Percentiles rank a stretch among this genome's conserved stretches.
Evolutionary conservation across 2,113 vertebrate genomes (phyloP).

Genomic region (Chaetodon auriga): DNA sequence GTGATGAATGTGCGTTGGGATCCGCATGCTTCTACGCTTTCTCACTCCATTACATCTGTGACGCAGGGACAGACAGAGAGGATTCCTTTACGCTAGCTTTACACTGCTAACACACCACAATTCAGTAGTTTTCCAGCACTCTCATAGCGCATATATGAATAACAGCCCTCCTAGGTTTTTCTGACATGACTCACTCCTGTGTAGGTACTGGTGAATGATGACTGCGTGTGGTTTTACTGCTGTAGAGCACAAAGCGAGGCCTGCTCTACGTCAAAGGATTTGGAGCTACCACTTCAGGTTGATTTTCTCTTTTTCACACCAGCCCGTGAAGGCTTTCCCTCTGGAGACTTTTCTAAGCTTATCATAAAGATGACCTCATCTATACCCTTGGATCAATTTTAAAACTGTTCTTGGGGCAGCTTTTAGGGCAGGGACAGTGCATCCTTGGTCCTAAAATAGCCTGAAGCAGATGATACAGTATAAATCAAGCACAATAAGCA

Average conservation of each 20-base stretch:
- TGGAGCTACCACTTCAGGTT: conserved; percentile 9
- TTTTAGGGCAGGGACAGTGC: conserved; percentile 49
- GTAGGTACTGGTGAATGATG: conserved; percentile 12
- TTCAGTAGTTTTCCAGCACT: conserved; percentile 63
- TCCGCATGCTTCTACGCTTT: conserved; percentile 18
- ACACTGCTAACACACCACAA: conserved; percentile 44
- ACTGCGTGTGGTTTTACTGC: conserved; percentile 11
- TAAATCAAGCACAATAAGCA: conserved; percentile 77
- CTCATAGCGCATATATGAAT: conserved; percentile 21
- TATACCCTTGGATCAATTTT: conserved; percentile 4
- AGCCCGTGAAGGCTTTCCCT: neutral
- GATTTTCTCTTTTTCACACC: neutral
- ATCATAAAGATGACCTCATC: neutral
- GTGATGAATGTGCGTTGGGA: conserved; percentile 25
- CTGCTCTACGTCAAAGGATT: neutral
- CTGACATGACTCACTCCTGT: conserved; percentile 40
- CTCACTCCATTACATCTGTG: conserved; percentile 70
- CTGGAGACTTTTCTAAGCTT: neutral
- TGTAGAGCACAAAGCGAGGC: neutral
- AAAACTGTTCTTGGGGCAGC: conserved; percentile 27
- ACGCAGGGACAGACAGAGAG: conserved; percentile 50
- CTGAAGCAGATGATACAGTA: conserved; percentile 62
- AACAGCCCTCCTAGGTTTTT: conserved; percentile 8
- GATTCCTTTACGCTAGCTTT: conserved; percentile 74
- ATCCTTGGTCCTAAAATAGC: conserved; percentile 71